These are phyloP conservation scores for Pelusios castaneus DNA, from an alignment of 2,113 vertebrate species.

Conservation along the genomic window DNA sequence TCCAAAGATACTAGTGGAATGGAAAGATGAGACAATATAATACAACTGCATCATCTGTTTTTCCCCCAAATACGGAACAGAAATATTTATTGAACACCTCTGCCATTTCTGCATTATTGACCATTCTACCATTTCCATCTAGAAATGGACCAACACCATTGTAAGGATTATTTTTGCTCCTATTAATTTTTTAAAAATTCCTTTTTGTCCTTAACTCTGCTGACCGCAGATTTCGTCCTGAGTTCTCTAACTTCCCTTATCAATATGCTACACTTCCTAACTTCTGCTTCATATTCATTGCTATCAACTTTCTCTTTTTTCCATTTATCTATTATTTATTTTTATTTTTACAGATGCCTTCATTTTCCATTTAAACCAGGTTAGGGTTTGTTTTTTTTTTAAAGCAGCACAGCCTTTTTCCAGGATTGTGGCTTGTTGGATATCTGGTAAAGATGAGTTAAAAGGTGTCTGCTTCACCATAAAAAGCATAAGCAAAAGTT, in stretches of 20 bases:
- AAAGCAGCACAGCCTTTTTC: too few species aligned
- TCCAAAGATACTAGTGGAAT: neutral
- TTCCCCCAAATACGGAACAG: neutral
- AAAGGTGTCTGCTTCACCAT: neutral
- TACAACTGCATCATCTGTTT: neutral
- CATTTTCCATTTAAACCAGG: neutral
- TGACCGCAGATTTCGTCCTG: neutral
- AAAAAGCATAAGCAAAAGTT: neutral
- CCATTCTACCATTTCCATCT: neutral
- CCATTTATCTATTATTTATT: neutral
- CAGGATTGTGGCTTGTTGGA: neutral
- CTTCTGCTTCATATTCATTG: neutral
- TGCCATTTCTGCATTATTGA: neutral
- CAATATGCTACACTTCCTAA: neutral
- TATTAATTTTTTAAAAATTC: neutral
- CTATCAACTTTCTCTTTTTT: neutral
- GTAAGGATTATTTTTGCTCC: neutral
- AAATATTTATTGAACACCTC: neutral
- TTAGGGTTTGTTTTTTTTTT: too few species aligned
- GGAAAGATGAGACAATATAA: neutral
- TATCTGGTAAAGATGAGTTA: neutral
- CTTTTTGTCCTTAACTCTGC: neutral
- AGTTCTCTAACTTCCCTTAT: neutral
- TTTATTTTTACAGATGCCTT: neutral
- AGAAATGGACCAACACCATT: neutral